These are phyloP conservation scores for Lepilemur septentrionalis DNA, from an alignment of 2,797 vertebrate genomes.

Conservation along the genomic window DNA sequence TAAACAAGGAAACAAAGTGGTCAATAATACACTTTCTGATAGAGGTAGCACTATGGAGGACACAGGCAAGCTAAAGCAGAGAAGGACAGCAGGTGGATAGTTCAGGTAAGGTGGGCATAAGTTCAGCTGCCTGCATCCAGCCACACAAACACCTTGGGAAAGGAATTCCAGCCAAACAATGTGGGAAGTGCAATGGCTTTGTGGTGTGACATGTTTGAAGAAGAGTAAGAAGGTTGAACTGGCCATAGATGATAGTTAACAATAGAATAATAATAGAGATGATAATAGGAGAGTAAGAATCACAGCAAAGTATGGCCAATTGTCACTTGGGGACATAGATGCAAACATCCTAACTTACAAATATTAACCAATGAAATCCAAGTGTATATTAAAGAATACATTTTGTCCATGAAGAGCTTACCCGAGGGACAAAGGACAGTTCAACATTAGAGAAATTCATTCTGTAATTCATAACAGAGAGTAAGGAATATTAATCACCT, in stretches of 20 bases:
- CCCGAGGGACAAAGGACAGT: neutral
- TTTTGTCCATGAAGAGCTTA: neutral
- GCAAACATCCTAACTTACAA: neutral
- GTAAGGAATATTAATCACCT: constrained; percentile 5
- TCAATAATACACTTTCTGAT: neutral
- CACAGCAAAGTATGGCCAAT: neutral
- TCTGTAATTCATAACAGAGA: neutral
- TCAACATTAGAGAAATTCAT: neutral
- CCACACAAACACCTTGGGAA: neutral
- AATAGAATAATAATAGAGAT: neutral
- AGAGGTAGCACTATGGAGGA: neutral
- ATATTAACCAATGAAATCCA: neutral
- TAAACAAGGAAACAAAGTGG: neutral
- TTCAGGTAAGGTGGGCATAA: neutral
- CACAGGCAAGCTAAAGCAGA: neutral
- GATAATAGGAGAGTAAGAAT: neutral
- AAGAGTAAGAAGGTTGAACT: neutral
- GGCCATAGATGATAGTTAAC: neutral
- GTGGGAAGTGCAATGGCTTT: neutral
- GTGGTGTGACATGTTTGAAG: neutral
- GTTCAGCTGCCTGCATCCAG: neutral
- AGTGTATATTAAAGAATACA: neutral
- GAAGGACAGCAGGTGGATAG: neutral
- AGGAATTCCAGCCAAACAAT: neutral
- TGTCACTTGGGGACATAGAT: neutral